Percentiles rank a stretch among this genome's conserved stretches.
These are phyloP conservation scores for Falcaria lacertinaria DNA, from an alignment of 2,888 invertebrate genomes.

Conservation along the genomic window DNA sequence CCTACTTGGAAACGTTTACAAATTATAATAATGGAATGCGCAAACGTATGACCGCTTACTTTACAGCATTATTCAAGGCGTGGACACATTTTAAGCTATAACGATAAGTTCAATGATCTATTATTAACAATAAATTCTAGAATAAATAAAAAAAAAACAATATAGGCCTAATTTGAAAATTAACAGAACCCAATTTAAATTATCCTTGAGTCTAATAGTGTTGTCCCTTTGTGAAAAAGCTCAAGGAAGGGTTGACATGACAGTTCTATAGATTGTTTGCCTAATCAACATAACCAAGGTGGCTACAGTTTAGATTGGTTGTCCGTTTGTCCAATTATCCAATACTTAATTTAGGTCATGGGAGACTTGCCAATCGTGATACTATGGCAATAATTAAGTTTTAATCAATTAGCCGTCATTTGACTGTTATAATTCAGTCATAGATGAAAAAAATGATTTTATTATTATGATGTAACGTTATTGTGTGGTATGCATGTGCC, in stretches of 20 bases:
- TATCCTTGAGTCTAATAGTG: neutral
- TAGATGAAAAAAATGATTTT: too few relatives aligned
- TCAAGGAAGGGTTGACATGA: conserved; percentile 1
- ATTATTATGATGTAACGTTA: too few relatives aligned
- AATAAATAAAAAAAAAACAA: too few relatives aligned
- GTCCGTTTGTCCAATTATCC: too few relatives aligned
- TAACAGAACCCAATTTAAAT: neutral
- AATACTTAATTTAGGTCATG: conserved; percentile 58
- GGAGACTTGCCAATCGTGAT: conserved; percentile 34
- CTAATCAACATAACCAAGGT: conserved; percentile 25
- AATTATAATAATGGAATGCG: conserved; percentile 8
- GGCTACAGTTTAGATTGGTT: conserved; percentile 35
- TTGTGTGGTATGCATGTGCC: too few relatives aligned
- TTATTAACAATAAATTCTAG: too few relatives aligned
- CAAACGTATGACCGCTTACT: conserved; percentile 12
- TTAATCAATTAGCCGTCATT: conserved; percentile 38
- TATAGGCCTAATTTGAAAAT: neutral
- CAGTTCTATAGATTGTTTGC: conserved; percentile 21
- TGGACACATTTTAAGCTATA: too few relatives aligned
- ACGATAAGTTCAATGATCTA: too few relatives aligned
- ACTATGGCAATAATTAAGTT: conserved; percentile 47
- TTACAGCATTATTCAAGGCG: conserved; percentile 11
- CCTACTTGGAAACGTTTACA: neutral
- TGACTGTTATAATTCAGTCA: conserved; percentile 38
- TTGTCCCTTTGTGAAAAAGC: neutral